These are phyloP conservation scores for Microcebus griseorufus DNA, from an alignment of 2,113 vertebrate genomes.

Conservation along the genomic window DNA sequence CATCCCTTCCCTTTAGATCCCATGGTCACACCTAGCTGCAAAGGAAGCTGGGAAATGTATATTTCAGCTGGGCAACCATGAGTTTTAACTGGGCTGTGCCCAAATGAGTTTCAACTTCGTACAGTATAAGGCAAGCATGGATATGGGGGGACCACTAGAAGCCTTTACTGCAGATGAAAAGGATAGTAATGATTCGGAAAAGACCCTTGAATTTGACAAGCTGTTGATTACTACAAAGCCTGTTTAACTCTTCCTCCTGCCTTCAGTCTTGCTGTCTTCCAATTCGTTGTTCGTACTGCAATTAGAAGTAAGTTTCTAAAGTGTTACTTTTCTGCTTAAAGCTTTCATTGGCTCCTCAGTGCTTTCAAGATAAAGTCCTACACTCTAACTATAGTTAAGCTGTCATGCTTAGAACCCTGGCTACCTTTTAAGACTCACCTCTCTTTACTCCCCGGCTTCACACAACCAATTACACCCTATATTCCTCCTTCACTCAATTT, in stretches of 20 bases:
- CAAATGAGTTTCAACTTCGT: neutral
- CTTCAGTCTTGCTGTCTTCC: neutral
- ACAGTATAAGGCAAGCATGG: neutral
- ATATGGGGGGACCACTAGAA: neutral
- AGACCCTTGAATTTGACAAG: neutral
- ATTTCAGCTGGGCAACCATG: neutral
- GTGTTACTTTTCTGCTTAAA: neutral
- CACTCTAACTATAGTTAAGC: neutral
- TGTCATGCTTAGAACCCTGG: neutral
- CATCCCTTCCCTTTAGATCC: neutral
- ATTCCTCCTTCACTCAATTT: neutral
- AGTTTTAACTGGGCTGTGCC: too few relatives aligned
- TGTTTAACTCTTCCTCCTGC: neutral
- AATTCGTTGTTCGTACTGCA: neutral
- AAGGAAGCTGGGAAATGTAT: neutral
- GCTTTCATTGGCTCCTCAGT: neutral
- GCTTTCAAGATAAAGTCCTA: neutral
- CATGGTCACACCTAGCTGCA: neutral
- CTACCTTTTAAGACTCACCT: neutral
- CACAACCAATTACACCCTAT: neutral
- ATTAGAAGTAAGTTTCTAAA: neutral
- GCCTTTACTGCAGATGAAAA: neutral
- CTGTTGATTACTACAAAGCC: neutral
- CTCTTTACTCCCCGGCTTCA: neutral
- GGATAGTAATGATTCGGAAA: neutral